A percentile compares a stretch with the other conserved stretches of the same genome.
phyloP scores from a whole-genome alignment of 2,797 vertebrate genomes.

The Morelia viridis region DNA sequence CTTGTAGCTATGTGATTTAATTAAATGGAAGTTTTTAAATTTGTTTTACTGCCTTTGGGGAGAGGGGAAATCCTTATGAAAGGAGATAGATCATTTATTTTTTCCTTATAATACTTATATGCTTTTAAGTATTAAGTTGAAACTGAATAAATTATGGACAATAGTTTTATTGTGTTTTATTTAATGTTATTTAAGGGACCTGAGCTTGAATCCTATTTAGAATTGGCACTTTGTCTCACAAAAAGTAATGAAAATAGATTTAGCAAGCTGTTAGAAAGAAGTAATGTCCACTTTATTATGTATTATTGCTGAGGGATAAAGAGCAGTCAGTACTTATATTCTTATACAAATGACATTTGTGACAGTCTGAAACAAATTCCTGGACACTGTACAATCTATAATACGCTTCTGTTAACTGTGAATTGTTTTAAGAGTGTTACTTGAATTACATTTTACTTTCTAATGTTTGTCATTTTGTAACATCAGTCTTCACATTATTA shows the following conservation, averaged over 20 bases:
- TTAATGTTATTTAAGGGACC: too few species aligned
- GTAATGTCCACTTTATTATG: neutral
- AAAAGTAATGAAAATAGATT: neutral
- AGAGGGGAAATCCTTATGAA: too few species aligned
- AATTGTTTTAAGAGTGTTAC: neutral
- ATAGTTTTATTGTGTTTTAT: too few species aligned
- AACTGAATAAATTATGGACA: too few species aligned
- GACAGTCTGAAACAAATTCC: neutral
- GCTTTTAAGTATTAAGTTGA: too few species aligned
- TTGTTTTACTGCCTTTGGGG: neutral
- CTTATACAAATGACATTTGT: neutral
- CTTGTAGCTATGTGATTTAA: neutral
- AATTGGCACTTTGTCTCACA: neutral
- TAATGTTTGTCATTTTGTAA: neutral
- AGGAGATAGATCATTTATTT: too few species aligned
- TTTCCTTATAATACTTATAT: too few species aligned
- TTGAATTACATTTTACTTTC: neutral
- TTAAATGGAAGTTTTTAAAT: neutral
- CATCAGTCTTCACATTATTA: neutral
- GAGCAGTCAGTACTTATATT: neutral
- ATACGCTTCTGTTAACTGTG: neutral
- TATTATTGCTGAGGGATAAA: neutral
- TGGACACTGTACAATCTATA: neutral
- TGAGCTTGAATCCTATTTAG: neutral
- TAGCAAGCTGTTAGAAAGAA: neutral